Percentiles rank a stretch among this genome's conserved stretches.
These are phyloP conservation scores for Apamea sordens DNA, from an alignment of 2,888 invertebrate species.

Conservation along the genomic window DNA sequence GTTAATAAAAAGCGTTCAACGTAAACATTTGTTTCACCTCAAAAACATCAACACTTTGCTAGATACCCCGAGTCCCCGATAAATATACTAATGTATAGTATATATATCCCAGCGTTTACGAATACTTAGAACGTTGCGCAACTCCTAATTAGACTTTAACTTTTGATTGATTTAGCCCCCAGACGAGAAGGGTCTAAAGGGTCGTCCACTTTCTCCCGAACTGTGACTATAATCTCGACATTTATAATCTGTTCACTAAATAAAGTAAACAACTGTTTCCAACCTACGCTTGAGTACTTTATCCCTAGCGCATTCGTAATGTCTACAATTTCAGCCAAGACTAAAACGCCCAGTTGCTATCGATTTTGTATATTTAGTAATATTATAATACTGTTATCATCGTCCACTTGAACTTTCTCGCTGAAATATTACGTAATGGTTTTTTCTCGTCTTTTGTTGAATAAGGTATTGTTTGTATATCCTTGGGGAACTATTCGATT, in stretches of 20 bases:
- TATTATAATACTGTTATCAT: constrained; percentile 20
- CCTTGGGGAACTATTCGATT: constrained; percentile 46
- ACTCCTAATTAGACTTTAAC: background rate
- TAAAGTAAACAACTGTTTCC: constrained; percentile 2
- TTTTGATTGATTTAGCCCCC: constrained; percentile 4
- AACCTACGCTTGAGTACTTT: constrained; percentile 3
- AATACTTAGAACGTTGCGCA: background rate
- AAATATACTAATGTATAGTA: background rate
- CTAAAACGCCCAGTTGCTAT: constrained; percentile 37
- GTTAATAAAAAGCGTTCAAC: no score
- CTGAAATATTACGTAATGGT: constrained; percentile 26
- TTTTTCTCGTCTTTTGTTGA: constrained; percentile 26
- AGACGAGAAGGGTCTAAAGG: background rate
- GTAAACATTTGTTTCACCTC: background rate
- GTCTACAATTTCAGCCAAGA: constrained; percentile 46
- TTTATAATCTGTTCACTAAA: background rate
- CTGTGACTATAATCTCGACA: background rate
- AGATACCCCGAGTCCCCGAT: background rate
- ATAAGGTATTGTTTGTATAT: constrained; percentile 25
- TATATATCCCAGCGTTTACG: background rate
- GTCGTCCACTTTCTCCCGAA: background rate
- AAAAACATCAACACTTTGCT: background rate
- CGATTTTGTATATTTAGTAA: constrained; percentile 37
- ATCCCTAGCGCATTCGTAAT: constrained; percentile 18
- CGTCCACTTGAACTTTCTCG: constrained; percentile 9